These are phyloP conservation scores for Sphenodon punctatus DNA, from an alignment of 2,797 vertebrate genomes.

Conservation along the genomic window DNA sequence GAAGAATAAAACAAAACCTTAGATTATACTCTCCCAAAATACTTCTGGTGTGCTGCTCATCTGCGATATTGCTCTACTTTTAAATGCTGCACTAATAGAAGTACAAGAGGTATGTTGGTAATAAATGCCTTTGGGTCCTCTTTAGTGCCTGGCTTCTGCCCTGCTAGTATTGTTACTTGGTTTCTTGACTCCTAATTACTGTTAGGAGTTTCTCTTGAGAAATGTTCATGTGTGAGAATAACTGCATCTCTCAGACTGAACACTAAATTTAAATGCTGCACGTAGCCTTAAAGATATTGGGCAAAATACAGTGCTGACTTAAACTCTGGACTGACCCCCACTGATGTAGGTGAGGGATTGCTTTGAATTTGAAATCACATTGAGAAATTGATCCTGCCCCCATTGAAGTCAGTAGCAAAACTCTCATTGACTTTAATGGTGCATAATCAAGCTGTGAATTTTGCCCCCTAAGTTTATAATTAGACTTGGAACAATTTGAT, in stretches of 20 bases:
- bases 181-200: background rate
- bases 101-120: background rate
- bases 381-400: background rate
- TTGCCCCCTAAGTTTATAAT: background rate
- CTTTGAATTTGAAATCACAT: background rate
- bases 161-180: background rate
- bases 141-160: background rate
- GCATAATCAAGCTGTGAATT: background rate
- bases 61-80: background rate
- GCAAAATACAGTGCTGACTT: rapidly evolving
- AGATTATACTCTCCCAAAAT: rapidly evolving
- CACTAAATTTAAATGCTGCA: background rate
- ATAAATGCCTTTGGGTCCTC: rapidly evolving
- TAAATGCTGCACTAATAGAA: background rate
- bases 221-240: too few species aligned
- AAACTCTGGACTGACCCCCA: background rate
- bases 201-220: background rate
- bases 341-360: rapidly evolving
- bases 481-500: background rate
- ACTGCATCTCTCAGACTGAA: too few species aligned
- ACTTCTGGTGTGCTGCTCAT: background rate
- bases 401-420: background rate
- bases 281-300: background rate
- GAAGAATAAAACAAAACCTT: background rate
- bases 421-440: background rate